Evolutionary conservation across 2,888 invertebrate species (phyloP).

Genomic region (Tridacna crocea): DNA sequence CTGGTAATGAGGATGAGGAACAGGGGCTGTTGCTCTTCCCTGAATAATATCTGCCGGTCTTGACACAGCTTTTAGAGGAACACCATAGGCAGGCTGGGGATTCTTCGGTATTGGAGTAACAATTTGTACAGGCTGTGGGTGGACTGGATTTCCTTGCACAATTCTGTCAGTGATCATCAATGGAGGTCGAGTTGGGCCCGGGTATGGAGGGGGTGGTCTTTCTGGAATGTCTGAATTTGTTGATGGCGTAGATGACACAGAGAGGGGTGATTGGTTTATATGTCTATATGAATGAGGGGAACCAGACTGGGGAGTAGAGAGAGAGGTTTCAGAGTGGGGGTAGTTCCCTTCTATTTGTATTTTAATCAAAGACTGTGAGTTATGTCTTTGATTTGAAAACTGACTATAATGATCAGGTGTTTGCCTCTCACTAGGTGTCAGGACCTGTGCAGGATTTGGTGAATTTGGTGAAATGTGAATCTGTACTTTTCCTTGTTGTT

Average conservation of each 20-base stretch:
- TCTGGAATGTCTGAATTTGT: slow-evolving; percentile 83
- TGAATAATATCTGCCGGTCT: slow-evolving; percentile 55
- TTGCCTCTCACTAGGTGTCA: slow-evolving; percentile 52
- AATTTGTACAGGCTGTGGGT: slow-evolving; percentile 41
- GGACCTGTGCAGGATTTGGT: slow-evolving; percentile 46
- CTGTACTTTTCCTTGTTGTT: slow-evolving; percentile 62
- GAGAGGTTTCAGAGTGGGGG: slow-evolving; percentile 68
- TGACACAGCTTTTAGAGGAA: slow-evolving; percentile 69
- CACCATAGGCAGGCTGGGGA: slow-evolving; percentile 52
- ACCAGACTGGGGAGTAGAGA: slow-evolving; percentile 80
- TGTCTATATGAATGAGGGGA: slow-evolving; percentile 81
- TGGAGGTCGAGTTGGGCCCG: slow-evolving; percentile 75
- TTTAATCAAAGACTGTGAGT: slow-evolving; percentile 39
- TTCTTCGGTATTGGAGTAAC: slow-evolving; percentile 66
- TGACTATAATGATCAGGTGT: slow-evolving; percentile 85
- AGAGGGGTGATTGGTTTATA: slow-evolving; percentile 83
- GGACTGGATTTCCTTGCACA: slow-evolving; percentile 57
- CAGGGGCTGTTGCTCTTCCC: slow-evolving; percentile 47
- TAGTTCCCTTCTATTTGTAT: slow-evolving; percentile 40
- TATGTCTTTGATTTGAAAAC: slow-evolving; percentile 19
- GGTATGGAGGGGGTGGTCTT: slow-evolving; percentile 83
- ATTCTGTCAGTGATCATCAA: slow-evolving; percentile 46
- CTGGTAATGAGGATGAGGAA: slow-evolving; percentile 4
- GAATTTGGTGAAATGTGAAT: slow-evolving; percentile 67
- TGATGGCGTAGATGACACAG: slow-evolving; percentile 83